Conservation (phyloP, 2,888 invertebrate genomes). For the Octodonta nipae region DNA sequence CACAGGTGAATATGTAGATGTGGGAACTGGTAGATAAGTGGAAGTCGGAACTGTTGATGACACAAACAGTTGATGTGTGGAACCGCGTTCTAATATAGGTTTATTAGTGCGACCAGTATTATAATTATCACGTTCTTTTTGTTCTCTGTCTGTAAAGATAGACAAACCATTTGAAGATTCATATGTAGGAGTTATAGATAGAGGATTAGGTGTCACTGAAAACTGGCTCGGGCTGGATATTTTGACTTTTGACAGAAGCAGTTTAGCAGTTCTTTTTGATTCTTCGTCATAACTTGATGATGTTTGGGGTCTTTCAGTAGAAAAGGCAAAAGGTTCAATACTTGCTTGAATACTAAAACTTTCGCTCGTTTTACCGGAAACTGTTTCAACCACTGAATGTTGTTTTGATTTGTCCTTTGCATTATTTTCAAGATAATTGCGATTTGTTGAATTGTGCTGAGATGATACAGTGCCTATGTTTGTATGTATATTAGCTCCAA, state of each 20-base stretch:
- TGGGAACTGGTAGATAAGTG: not conserved
- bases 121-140: no score
- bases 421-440: not conserved
- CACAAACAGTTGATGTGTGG: no score
- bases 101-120: no score
- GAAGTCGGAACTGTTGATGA: not conserved
- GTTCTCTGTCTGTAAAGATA: no score
- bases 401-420: not conserved
- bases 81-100: no score
- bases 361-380: not conserved
- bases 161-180: no score
- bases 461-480: constrained; percentile 7
- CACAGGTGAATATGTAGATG: no score
- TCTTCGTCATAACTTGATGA: not conserved
- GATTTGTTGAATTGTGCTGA: not conserved
- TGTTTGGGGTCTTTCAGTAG: no score
- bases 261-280: constrained; percentile 1
- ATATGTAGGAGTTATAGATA: not conserved
- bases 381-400: no score
- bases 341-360: not conserved
- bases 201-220: not conserved
- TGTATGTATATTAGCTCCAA: constrained; percentile 18
- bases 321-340: no score
- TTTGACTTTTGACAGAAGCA: not conserved
- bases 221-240: not conserved